Percentiles rank a stretch among this genome's conserved stretches.
Conservation (phyloP, 2,113 vertebrate genomes). For the Scopus umbretta region DNA sequence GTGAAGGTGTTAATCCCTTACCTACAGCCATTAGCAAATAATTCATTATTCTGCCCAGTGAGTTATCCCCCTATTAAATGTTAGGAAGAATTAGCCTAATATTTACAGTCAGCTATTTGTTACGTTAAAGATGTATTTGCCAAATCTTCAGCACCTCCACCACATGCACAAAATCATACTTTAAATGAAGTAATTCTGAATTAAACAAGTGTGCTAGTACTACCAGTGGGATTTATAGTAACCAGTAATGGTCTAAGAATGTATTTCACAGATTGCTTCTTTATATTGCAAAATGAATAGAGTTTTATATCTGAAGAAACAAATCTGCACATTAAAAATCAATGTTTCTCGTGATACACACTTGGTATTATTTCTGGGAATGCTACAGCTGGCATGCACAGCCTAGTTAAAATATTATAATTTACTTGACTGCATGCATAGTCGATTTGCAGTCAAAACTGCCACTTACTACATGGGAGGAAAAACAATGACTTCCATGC, state of each 20-base stretch:
- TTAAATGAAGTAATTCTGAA: conserved; percentile 67
- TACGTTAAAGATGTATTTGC: conserved; percentile 55
- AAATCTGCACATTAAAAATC: conserved; percentile 72
- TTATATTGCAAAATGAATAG: conserved; percentile 70
- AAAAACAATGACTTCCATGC: conserved; percentile 70
- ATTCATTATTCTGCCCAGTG: conserved; percentile 54
- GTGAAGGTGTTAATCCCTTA: conserved; percentile 17
- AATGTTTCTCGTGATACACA: conserved; percentile 69
- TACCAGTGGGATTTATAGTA: conserved; percentile 56
- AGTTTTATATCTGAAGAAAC: conserved; percentile 71
- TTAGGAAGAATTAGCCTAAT: conserved; percentile 56
- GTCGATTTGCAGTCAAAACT: conserved; percentile 70
- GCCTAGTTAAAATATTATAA: conserved; percentile 73
- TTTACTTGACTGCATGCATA: conserved; percentile 67
- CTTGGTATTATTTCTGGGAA: conserved; percentile 72
- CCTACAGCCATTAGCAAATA: not conserved
- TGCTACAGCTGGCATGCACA: conserved; percentile 64
- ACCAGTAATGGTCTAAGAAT: conserved; percentile 48
- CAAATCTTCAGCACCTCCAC: conserved; percentile 54
- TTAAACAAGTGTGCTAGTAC: conserved; percentile 56
- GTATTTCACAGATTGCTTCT: conserved; percentile 65
- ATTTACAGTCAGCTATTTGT: conserved; percentile 62
- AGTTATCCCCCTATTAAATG: conserved; percentile 51
- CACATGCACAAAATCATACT: conserved; percentile 35
- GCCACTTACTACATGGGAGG: conserved; percentile 63